Evolutionary conservation across 2,888 invertebrate species (phyloP), one percentile per base, ranked within the genome.

Genomic region (Vesta saturnalis): DNA sequence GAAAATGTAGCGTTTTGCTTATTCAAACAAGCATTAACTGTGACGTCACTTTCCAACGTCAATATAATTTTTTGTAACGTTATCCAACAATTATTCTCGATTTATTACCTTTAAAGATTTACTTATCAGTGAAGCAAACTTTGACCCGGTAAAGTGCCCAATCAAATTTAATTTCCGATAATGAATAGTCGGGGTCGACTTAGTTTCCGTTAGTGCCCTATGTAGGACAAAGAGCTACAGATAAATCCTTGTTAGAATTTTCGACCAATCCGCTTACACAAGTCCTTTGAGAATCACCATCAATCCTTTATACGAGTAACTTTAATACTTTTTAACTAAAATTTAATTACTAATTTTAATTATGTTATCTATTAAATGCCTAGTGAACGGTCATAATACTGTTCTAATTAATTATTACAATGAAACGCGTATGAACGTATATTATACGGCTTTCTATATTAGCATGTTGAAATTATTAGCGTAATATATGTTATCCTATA

Each of bases 191-290:
- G 72, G 73, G 72, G 75, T 76, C 77, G 77, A 76, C 77, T 76
- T 76, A 57, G 66, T 60, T 64, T 65, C 66, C 60, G 60, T 60
- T 64, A 65, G 60, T 60, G 55, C 22, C 57, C 67, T 66, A 23
- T 64, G 70, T 73, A 73, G n/a, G 73, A 74, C 71, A 72, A 74
- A 76, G 74, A 72, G 66, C 64, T 65, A 70, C 71, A 73, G 71
- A 68, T 69, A 68, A 78, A 79, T 74, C 76, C 77, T 76, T 67
- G 76, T 76, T 77, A 75, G 80, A 79, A 80, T 80, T 80, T 79
- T 71, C 73, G 75, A 73, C 70, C 77, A 81, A 81, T 81, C 80
- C 79, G 79, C 80, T 81, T 81, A 81, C 70, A 73, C 73, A 73
- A 77, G 77, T 77, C 78, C 78, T 78, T 77, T 71, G 65, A 60